Evolutionary conservation across 2,113 vertebrate genomes (phyloP).

Genomic region (Dolichotis patagonum): DNA sequence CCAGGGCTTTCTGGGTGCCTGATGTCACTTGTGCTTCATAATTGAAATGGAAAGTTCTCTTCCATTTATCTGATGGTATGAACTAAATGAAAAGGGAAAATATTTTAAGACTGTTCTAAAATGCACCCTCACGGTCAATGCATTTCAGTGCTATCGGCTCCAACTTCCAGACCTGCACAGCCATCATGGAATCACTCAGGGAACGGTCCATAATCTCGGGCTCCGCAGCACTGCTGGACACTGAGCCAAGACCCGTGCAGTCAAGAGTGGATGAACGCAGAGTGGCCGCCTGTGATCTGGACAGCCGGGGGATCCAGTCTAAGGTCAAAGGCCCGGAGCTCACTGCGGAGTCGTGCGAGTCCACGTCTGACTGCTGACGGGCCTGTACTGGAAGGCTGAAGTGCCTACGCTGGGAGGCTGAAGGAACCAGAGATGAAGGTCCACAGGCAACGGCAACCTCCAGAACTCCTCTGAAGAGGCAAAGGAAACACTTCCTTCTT

Average conservation of each 20-base stretch:
- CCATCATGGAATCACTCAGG: rapidly evolving
- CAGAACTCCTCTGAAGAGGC: neutral
- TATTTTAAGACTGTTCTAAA: neutral
- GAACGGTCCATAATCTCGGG: rapidly evolving
- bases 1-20: rapidly evolving
- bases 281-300: neutral
- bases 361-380: neutral
- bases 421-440: neutral
- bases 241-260: neutral
- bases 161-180: rapidly evolving
- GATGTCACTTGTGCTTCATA: neutral
- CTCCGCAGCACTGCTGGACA: neutral
- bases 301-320: neutral
- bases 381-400: neutral
- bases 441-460: neutral
- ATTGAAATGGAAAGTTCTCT: neutral
- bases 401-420: neutral
- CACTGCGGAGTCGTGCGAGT: neutral
- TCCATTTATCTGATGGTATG: neutral
- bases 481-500: neutral
- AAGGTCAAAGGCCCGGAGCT: neutral
- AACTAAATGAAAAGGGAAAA: neutral
- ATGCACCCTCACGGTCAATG: rapidly evolving
- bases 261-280: neutral
- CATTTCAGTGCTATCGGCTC: rapidly evolving